Evolutionary conservation across 30 jellyfish, hydroid and myxozoan species (phyloP).

Genomic region (Turritopsis rubra): DNA sequence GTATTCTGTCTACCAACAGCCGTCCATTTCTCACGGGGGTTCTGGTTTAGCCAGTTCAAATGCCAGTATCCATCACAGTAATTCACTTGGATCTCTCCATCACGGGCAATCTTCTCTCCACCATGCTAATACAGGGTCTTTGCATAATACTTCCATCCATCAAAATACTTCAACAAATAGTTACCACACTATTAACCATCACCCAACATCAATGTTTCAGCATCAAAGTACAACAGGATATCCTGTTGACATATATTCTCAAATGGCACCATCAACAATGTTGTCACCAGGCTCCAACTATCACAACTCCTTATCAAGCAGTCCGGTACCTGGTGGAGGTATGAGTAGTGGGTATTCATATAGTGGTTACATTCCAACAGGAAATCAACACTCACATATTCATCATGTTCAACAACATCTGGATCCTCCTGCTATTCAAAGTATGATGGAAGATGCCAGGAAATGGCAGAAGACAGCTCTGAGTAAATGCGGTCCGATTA

Average conservation of each 20-base stretch:
- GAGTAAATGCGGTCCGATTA: constrained; percentile 51
- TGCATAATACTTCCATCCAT: neutral
- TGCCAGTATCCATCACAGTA: constrained; percentile 3
- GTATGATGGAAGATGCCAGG: constrained; percentile 2
- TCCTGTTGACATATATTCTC: constrained; percentile 5
- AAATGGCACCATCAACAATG: constrained; percentile 1
- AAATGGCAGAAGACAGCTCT: constrained; percentile 37
- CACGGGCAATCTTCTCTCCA: neutral
- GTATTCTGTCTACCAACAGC: constrained; percentile 6
- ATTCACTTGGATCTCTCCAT: neutral
- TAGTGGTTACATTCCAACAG: constrained; percentile 25
- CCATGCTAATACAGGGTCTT: neutral
- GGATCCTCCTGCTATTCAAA: constrained; percentile 17
- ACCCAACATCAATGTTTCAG: constrained; percentile 12
- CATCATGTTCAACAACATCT: constrained; percentile 33
- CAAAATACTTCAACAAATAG: neutral
- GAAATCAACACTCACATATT: constrained; percentile 31
- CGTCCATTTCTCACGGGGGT: constrained; percentile 3
- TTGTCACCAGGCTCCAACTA: constrained; percentile 12
- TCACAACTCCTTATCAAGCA: neutral
- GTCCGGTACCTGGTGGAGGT: neutral
- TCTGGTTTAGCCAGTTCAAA: neutral
- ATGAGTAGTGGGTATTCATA: neutral
- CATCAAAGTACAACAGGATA: constrained; percentile 6
- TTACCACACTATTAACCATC: neutral